Conservation (phyloP, 2,797 vertebrate species). For the Eulemur albifrons region DNA sequence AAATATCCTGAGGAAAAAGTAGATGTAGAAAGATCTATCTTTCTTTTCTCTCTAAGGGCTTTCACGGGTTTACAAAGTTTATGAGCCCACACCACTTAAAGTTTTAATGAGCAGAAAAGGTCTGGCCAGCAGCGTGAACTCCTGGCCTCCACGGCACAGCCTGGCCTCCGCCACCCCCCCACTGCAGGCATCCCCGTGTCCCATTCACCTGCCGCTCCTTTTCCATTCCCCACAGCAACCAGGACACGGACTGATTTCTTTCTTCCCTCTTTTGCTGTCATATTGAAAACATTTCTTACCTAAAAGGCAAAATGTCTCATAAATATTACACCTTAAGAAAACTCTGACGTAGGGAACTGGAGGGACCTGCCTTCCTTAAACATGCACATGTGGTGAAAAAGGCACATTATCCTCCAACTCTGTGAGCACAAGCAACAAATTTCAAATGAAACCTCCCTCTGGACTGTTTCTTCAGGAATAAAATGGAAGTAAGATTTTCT, state of each 20-base stretch:
- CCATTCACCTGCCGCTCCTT: constrained; percentile 91
- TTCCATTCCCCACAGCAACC: constrained; percentile 94
- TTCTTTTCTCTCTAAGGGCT: background rate
- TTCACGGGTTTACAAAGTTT: background rate
- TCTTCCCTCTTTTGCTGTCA: constrained; percentile 97
- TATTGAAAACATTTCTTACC: constrained; percentile 96
- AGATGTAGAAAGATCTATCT: background rate
- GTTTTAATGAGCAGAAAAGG: background rate
- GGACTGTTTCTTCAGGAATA: background rate
- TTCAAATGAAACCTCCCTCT: background rate
- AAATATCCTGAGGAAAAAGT: background rate
- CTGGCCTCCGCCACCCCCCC: accelerated
- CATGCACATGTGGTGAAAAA: accelerated
- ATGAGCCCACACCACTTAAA: background rate
- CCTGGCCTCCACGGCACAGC: accelerated
- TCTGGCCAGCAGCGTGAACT: background rate
- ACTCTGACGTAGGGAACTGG: background rate
- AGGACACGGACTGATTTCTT: constrained; percentile 92
- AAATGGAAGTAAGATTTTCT: background rate
- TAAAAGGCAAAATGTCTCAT: constrained; percentile 77
- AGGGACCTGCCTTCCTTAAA: background rate
- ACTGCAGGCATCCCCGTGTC: accelerated
- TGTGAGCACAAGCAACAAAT: background rate
- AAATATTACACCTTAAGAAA: background rate
- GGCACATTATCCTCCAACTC: background rate